Conservation (phyloP, 2,113 vertebrate genomes). For the Balaeniceps rex region DNA sequence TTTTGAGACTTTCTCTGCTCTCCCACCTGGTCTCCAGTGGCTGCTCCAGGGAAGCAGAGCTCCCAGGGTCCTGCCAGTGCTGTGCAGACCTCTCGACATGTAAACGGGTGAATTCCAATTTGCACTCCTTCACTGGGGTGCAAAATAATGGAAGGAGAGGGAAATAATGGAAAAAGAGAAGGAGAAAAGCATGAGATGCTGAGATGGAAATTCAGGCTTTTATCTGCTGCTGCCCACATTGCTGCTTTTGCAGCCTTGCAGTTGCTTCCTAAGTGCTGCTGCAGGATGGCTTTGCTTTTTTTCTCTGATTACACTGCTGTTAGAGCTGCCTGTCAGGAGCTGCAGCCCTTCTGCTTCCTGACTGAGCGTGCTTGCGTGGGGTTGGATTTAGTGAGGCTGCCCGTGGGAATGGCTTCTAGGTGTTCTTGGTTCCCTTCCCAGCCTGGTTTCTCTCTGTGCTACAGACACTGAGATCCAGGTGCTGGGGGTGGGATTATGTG, state of each 20-base stretch:
- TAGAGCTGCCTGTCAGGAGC: neutral
- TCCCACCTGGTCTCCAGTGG: neutral
- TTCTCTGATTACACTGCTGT: neutral
- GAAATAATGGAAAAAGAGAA: neutral
- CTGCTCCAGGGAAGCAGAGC: neutral
- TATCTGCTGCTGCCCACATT: neutral
- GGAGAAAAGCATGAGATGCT: neutral
- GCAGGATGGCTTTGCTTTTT: neutral
- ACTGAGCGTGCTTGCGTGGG: neutral
- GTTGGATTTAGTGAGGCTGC: neutral
- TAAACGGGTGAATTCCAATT: neutral
- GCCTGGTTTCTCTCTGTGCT: neutral
- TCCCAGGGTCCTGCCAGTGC: neutral
- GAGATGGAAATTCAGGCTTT: neutral
- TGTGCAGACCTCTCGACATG: neutral
- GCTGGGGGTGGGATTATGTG: neutral
- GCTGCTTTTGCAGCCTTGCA: neutral
- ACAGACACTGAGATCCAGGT: neutral
- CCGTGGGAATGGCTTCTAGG: neutral
- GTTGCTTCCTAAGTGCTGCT: neutral
- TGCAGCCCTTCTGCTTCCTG: neutral
- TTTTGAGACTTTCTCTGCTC: neutral
- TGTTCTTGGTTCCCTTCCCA: neutral
- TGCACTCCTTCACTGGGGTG: neutral
- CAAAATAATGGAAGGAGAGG: neutral